Percentiles rank a stretch among this genome's conserved stretches.
Conservation (phyloP, 2,113 vertebrate species). For the Cyphomyrus plagiostoma region DNA sequence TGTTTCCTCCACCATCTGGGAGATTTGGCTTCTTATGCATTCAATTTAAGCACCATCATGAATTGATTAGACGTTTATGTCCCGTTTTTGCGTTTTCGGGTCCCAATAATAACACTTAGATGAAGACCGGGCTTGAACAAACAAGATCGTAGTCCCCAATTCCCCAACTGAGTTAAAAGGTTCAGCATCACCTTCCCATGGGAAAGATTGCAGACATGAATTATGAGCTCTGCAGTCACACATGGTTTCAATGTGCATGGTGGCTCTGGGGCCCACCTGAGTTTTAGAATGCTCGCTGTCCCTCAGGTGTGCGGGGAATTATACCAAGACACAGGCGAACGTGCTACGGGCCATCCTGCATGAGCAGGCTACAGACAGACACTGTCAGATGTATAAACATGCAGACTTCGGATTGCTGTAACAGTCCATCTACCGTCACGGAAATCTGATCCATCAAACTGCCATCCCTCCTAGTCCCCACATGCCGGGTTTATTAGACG, state of each 20-base stretch:
- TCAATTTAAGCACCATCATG: background rate
- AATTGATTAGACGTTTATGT: background rate
- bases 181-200: slow-evolving; percentile 34
- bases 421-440: background rate
- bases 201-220: slow-evolving; percentile 20
- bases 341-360: background rate
- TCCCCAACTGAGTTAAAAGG: slow-evolving; percentile 35
- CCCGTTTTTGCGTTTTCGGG: background rate
- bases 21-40: background rate
- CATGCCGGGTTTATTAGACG: background rate
- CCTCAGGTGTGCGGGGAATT: background rate
- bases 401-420: background rate
- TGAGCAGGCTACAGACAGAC: background rate
- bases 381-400: background rate
- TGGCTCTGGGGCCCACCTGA: slow-evolving; percentile 26
- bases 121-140: background rate
- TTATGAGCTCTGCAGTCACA: slow-evolving; percentile 23
- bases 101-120: background rate
- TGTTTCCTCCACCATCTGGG: background rate
- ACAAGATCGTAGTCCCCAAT: slow-evolving; percentile 25
- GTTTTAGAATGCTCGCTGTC: background rate
- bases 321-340: background rate
- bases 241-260: slow-evolving; percentile 19
- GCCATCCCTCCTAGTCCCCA: background rate
- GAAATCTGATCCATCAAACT: background rate